These are phyloP conservation scores for Recurvirostra avosetta DNA, from an alignment of 2,113 vertebrate genomes.

Conservation along the genomic window DNA sequence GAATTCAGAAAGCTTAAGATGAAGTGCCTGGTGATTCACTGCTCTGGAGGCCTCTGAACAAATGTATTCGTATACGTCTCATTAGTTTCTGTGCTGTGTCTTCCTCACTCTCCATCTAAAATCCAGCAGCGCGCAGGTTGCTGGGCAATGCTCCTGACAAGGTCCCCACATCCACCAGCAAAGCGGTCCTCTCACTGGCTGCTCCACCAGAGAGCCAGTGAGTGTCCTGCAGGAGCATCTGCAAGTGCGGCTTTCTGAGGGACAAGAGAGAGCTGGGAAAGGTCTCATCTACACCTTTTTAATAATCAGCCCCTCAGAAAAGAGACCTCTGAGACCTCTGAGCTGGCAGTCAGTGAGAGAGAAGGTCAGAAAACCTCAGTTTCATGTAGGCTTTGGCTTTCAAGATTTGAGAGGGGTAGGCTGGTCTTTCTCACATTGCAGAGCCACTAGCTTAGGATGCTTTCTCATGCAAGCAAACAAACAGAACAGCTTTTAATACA, in stretches of 20 bases:
- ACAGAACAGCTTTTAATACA: conserved; percentile 23
- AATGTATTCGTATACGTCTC: neutral
- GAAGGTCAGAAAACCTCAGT: neutral
- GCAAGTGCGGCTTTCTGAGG: neutral
- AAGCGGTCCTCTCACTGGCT: neutral
- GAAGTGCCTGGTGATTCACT: neutral
- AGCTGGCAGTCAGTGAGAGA: neutral
- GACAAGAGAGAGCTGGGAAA: neutral
- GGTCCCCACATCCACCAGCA: neutral
- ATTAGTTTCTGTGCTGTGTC: neutral
- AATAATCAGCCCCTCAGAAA: neutral
- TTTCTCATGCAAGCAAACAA: conserved; percentile 37
- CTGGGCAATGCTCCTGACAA: conserved; percentile 28
- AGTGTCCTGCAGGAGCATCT: neutral
- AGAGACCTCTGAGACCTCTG: neutral
- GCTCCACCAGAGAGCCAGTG: neutral
- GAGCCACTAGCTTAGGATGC: neutral
- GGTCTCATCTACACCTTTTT: conserved; percentile 10
- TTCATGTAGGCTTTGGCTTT: neutral
- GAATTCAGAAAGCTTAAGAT: neutral
- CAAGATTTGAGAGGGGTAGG: neutral
- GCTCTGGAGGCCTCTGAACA: neutral
- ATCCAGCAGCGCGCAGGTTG: neutral
- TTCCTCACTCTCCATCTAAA: neutral
- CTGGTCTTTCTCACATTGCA: neutral